Conservation (phyloP, 2,797 vertebrate species). For the Eutrigla gurnardus region DNA sequence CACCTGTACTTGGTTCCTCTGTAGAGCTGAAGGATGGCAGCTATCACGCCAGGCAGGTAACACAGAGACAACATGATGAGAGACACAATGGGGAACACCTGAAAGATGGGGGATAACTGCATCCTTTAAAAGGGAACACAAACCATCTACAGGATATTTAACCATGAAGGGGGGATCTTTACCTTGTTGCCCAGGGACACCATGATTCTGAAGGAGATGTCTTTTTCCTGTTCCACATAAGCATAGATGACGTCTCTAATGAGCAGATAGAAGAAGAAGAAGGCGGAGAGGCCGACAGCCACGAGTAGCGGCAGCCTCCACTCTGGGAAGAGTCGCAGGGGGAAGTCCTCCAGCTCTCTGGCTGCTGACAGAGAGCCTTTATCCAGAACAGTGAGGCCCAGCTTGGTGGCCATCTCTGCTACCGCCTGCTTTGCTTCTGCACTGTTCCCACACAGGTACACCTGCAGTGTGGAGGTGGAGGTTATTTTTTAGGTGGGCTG, state of each 20-base stretch:
- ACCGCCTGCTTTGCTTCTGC: slow-evolving; percentile 88
- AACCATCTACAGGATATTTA: background rate
- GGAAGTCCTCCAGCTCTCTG: slow-evolving; percentile 92
- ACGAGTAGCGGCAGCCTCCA: slow-evolving; percentile 90
- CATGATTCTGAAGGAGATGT: slow-evolving; percentile 87
- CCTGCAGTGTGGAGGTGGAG: slow-evolving; percentile 39
- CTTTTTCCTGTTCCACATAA: slow-evolving; percentile 68
- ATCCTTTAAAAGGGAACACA: background rate
- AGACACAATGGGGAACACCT: slow-evolving; percentile 87
- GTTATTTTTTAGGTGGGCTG: slow-evolving; percentile 6
- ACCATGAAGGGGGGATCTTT: background rate
- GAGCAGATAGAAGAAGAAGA: slow-evolving; percentile 88
- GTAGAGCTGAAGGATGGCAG: slow-evolving; percentile 90
- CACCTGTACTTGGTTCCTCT: slow-evolving; percentile 91
- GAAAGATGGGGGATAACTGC: slow-evolving; percentile 1
- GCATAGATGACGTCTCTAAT: slow-evolving; percentile 85
- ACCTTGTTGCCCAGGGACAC: slow-evolving; percentile 89
- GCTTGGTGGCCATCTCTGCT: slow-evolving; percentile 84
- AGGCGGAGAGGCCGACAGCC: slow-evolving; percentile 79
- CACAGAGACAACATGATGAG: slow-evolving; percentile 89
- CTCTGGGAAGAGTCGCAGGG: slow-evolving; percentile 92
- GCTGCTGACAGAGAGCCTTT: slow-evolving; percentile 89
- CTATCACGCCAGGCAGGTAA: slow-evolving; percentile 93
- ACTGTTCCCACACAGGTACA: slow-evolving; percentile 90
- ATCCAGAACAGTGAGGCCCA: slow-evolving; percentile 90